phyloP scores from a whole-genome alignment of 2,888 invertebrate species.

The Caenorhabditis sinica region DNA sequence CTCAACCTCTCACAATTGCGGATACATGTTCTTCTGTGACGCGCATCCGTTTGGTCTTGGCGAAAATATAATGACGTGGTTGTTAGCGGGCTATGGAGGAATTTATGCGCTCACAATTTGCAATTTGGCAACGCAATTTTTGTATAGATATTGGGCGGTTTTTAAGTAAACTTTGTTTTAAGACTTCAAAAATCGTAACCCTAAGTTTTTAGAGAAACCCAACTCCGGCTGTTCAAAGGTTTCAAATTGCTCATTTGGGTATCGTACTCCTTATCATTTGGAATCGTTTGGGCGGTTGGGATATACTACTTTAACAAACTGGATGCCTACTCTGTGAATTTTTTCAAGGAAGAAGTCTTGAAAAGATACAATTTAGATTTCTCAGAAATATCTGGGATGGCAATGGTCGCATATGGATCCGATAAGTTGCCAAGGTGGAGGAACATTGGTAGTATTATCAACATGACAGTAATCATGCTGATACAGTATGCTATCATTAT shows the following conservation, averaged over 20 bases:
- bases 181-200: too few relatives aligned
- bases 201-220: background rate
- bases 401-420: background rate
- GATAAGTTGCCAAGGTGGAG: conserved; percentile 1
- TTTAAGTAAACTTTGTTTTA: background rate
- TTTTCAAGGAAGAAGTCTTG: conserved; percentile 7
- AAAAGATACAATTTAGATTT: conserved; percentile 10
- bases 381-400: conserved; percentile 14
- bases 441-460: conserved; percentile 8
- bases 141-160: conserved; percentile 3
- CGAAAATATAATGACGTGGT: background rate
- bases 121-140: background rate
- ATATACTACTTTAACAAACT: background rate
- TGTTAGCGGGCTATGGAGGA: background rate
- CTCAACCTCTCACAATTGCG: too few relatives aligned
- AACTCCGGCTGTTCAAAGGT: background rate
- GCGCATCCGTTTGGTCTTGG: too few relatives aligned
- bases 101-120: background rate
- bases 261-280: background rate
- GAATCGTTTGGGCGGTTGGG: background rate
- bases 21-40: too few relatives aligned
- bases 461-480: conserved; percentile 28
- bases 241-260: background rate
- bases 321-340: conserved; percentile 18
- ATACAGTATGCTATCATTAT: conserved; percentile 33